Percentiles rank a stretch among this genome's conserved stretches.
phyloP scores from a whole-genome alignment of 2,888 invertebrate species.

The Acrobasis consociella region DNA sequence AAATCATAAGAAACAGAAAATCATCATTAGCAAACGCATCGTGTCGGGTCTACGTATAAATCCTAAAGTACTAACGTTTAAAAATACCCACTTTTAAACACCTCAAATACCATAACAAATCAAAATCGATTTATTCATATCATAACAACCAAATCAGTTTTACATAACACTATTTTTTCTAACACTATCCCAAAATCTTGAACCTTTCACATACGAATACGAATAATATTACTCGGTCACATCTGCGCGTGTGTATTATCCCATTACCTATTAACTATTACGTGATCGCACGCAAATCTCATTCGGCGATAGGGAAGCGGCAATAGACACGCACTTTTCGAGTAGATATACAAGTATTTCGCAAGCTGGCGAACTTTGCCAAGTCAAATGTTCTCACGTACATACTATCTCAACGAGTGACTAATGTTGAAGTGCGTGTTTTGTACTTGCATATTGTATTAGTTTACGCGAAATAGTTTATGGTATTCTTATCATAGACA shows the following conservation, averaged over 20 bases:
- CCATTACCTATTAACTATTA: constrained; percentile 36
- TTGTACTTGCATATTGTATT: background rate
- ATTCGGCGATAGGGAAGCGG: constrained; percentile 53
- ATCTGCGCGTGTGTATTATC: constrained; percentile 11
- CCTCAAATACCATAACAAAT: no score
- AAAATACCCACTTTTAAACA: no score
- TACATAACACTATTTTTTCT: no score
- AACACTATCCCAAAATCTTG: background rate
- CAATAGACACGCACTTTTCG: constrained; percentile 46
- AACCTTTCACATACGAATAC: background rate
- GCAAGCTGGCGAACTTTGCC: constrained; percentile 38
- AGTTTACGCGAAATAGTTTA: background rate
- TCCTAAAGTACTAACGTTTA: no score
- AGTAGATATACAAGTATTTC: constrained; percentile 38
- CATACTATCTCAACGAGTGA: constrained; percentile 37
- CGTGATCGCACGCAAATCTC: constrained; percentile 51
- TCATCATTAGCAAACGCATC: no score
- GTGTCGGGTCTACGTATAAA: no score
- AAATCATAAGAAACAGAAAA: no score
- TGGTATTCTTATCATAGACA: background rate
- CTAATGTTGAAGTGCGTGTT: background rate
- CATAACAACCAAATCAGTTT: no score
- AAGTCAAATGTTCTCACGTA: constrained; percentile 77
- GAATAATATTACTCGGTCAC: background rate
- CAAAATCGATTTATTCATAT: no score